Conservation (phyloP, 1,140 invertebrate genomes). For the Pseudomyrmex sp. region DNA sequence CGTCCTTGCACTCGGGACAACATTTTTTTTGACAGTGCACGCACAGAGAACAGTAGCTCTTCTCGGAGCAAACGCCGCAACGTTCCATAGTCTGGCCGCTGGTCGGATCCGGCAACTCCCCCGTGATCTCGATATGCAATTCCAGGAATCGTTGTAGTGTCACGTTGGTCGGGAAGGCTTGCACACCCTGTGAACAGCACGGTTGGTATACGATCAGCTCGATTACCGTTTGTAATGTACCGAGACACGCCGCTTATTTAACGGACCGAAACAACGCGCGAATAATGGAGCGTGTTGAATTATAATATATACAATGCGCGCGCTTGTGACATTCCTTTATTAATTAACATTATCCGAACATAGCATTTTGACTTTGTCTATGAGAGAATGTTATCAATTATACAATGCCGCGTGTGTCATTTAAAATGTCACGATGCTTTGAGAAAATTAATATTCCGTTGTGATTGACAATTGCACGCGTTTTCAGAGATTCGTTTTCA, state of each 20-base stretch:
- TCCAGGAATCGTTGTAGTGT: constrained; percentile 98
- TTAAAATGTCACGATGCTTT: no score
- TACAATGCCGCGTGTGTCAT: neutral
- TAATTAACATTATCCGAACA: neutral
- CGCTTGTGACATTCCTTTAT: constrained; percentile 1
- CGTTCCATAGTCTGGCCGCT: constrained; percentile 94
- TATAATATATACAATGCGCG: constrained; percentile 1
- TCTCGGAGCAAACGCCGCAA: constrained; percentile 97
- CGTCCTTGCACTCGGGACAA: constrained; percentile 95
- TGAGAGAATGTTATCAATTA: no score
- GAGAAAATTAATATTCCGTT: neutral
- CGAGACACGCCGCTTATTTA: constrained; percentile 24
- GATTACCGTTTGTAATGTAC: constrained; percentile 24
- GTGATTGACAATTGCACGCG: neutral
- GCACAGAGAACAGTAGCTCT: constrained; percentile 95
- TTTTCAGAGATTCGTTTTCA: neutral
- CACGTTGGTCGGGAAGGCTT: constrained; percentile 98
- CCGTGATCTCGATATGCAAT: constrained; percentile 97
- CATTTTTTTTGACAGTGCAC: constrained; percentile 98
- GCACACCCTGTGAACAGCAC: constrained; percentile 89
- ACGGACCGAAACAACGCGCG: constrained; percentile 13
- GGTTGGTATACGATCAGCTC: constrained; percentile 7
- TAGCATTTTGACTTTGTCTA: no score
- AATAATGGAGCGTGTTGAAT: constrained; percentile 42
- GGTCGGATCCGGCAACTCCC: constrained; percentile 95